Conservation (phyloP, 2,113 vertebrate species). For the Hippocampus mohnikei region DNA sequence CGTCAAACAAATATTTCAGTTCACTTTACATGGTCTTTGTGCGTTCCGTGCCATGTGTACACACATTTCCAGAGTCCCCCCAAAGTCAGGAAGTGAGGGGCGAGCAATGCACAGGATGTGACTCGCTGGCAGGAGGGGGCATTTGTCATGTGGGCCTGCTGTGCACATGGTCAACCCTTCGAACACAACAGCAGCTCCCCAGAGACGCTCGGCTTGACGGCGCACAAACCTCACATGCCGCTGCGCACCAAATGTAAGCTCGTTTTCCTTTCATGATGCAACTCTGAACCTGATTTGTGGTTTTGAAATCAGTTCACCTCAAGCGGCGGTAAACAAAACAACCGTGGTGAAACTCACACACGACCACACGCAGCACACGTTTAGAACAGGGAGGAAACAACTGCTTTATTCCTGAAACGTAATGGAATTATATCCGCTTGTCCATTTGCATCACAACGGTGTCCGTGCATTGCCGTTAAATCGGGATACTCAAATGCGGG, state of each 20-base stretch:
- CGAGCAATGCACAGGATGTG: slow-evolving; percentile 51
- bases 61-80: background rate
- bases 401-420: too few relatives aligned
- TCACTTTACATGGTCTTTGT: too few relatives aligned
- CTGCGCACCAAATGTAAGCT: background rate
- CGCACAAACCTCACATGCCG: background rate
- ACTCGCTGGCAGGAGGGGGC: slow-evolving; percentile 20
- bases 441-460: too few relatives aligned
- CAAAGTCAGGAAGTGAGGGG: slow-evolving; percentile 43
- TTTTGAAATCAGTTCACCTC: too few relatives aligned
- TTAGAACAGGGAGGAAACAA: too few relatives aligned
- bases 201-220: slow-evolving; percentile 10
- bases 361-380: too few relatives aligned
- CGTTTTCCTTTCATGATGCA: background rate
- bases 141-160: slow-evolving; percentile 48
- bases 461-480: too few relatives aligned
- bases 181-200: slow-evolving; percentile 35
- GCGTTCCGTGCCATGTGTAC: background rate
- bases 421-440: too few relatives aligned
- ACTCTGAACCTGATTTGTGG: slow-evolving; percentile 18
- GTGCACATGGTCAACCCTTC: slow-evolving; percentile 40
- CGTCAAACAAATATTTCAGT: too few relatives aligned
- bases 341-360: too few relatives aligned
- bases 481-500: too few relatives aligned
- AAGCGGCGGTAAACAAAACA: too few relatives aligned